phyloP scores from a whole-genome alignment of 1,140 invertebrate genomes.

The Drosophila sp. region DNA sequence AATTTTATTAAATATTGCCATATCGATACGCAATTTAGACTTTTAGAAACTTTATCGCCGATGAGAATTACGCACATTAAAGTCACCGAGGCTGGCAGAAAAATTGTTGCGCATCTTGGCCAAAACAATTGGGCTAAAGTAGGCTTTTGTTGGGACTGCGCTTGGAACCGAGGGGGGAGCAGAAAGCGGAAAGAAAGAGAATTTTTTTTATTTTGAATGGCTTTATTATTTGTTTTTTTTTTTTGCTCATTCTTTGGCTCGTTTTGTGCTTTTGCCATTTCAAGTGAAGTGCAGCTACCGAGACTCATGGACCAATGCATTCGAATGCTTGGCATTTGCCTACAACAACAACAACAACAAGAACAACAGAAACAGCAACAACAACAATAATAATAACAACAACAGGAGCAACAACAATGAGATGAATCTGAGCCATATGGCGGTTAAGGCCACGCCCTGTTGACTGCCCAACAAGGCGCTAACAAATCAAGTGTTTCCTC shows the following conservation, averaged over 20 bases:
- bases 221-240: conserved; percentile 13
- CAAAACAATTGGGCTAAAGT: conserved; percentile 24
- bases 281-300: conserved; percentile 65
- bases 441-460: conserved; percentile 64
- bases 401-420: conserved; percentile 15
- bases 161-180: background rate
- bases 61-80: conserved; percentile 19
- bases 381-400: conserved; percentile 32
- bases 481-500: conserved; percentile 70
- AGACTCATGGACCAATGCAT: conserved; percentile 66
- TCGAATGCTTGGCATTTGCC: conserved; percentile 70
- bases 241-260: conserved; percentile 39
- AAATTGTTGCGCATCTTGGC: conserved; percentile 15
- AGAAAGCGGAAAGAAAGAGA: background rate
- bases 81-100: background rate
- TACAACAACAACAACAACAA: conserved; percentile 38
- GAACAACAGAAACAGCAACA: conserved; percentile 36
- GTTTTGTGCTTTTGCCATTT: conserved; percentile 50
- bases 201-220: conserved; percentile 24
- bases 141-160: background rate
- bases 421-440: conserved; percentile 56
- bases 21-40: too few species aligned
- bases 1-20: too few species aligned
- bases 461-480: conserved; percentile 76
- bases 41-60: background rate